Conservation (phyloP, 1,140 invertebrate genomes). For the Dreissena rostriformis region DNA sequence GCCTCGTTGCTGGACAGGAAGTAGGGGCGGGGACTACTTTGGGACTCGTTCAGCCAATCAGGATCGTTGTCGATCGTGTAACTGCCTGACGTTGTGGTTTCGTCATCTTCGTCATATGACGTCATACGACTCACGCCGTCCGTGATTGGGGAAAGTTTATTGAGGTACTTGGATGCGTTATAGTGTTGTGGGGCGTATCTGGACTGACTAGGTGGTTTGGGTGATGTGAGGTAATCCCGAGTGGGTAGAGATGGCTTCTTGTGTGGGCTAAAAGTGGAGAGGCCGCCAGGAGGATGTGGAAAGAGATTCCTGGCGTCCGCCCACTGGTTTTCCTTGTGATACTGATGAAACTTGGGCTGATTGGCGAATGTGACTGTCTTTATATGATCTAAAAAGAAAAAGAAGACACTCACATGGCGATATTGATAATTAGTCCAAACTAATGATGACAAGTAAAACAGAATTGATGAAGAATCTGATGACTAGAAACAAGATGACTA, state of each 20-base stretch:
- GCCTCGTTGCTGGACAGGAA: slow-evolving; percentile 51
- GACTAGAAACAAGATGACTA: too few relatives aligned
- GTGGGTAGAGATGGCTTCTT: slow-evolving; percentile 34
- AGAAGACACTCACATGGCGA: neutral
- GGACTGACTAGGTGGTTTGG: slow-evolving; percentile 1
- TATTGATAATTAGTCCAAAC: too few relatives aligned
- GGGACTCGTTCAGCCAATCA: slow-evolving; percentile 52
- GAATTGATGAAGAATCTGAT: too few relatives aligned
- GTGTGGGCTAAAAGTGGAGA: neutral
- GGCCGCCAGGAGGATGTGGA: neutral
- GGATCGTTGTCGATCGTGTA: slow-evolving; percentile 53
- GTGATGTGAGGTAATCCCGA: slow-evolving; percentile 25
- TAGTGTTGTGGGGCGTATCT: neutral
- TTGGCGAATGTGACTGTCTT: slow-evolving; percentile 57
- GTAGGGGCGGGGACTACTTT: slow-evolving; percentile 9
- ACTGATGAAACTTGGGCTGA: slow-evolving; percentile 46
- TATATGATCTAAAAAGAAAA: slow-evolving; percentile 50
- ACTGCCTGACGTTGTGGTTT: slow-evolving; percentile 55
- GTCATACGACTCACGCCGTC: slow-evolving; percentile 40
- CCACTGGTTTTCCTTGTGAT: slow-evolving; percentile 33
- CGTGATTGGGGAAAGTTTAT: slow-evolving; percentile 41
- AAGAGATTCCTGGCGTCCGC: slow-evolving; percentile 22
- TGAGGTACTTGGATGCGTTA: slow-evolving; percentile 6
- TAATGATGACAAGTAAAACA: too few relatives aligned
- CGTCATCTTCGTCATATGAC: slow-evolving; percentile 58